Evolutionary conservation across 2,113 vertebrate genomes (phyloP).

Genomic region (Psephotus haematonotus): DNA sequence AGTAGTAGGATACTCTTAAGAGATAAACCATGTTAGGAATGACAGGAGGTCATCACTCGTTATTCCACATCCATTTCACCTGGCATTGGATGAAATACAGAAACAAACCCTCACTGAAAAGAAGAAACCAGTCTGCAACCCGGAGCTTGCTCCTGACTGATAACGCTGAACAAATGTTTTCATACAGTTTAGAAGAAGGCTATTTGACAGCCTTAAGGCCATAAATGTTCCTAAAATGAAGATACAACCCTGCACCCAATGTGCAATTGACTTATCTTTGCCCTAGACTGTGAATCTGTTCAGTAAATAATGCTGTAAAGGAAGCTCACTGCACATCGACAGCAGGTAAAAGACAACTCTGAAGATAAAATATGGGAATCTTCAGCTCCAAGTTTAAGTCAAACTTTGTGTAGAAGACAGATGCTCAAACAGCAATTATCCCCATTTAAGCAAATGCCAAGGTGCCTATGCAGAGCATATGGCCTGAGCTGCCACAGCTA

Average conservation of each 20-base stretch:
- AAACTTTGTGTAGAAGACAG: not conserved
- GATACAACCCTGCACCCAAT: not conserved
- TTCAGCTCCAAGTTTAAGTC: not conserved
- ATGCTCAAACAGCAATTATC: not conserved
- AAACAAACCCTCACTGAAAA: not conserved
- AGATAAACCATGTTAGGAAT: not conserved
- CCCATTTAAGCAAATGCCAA: not conserved
- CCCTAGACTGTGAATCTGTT: not conserved
- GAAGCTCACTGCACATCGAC: not conserved
- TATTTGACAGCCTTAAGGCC: not conserved
- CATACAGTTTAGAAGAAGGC: not conserved
- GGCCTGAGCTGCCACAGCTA: not conserved
- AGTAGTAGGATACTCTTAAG: not conserved
- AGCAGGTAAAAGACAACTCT: not conserved
- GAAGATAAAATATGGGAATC: not conserved
- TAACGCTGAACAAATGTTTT: not conserved
- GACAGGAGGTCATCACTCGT: not conserved
- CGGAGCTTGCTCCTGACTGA: not conserved
- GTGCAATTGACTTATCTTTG: not conserved
- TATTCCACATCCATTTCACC: not conserved
- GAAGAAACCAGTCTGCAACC: not conserved
- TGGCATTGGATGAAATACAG: not conserved
- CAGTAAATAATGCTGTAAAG: not conserved
- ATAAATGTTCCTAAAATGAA: not conserved
- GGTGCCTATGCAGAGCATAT: not conserved